Evolutionary conservation across 2,113 vertebrate genomes (phyloP).

Genomic region (Crotophaga sulcirostris): DNA sequence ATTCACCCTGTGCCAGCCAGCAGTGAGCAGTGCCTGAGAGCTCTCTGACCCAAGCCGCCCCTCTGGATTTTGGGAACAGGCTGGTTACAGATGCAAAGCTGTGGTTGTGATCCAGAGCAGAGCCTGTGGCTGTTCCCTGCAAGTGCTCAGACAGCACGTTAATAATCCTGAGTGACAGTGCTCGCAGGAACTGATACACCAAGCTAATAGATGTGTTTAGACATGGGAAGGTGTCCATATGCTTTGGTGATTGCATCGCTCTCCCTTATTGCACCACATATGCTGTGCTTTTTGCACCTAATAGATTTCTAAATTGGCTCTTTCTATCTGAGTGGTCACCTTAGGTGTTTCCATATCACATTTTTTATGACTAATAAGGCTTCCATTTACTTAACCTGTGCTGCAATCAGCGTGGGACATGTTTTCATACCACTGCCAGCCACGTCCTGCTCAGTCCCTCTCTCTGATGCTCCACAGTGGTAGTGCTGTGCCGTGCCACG

Average conservation of each 20-base stretch:
- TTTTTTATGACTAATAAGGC: slow-evolving; percentile 33
- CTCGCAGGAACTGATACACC: background rate
- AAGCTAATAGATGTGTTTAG: background rate
- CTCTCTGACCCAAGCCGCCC: background rate
- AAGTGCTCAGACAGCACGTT: background rate
- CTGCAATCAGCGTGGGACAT: background rate
- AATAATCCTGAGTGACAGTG: background rate
- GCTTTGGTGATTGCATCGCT: background rate
- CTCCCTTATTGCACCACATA: slow-evolving; percentile 7
- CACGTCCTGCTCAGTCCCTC: background rate
- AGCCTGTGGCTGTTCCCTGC: background rate
- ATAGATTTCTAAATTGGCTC: slow-evolving; percentile 24
- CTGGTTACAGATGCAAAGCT: background rate
- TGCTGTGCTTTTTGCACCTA: slow-evolving; percentile 15
- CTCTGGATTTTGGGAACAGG: background rate
- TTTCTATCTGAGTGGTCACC: slow-evolving; percentile 2
- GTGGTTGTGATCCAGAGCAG: background rate
- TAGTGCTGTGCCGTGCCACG: fast-evolving
- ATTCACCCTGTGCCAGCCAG: background rate
- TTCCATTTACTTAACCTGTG: background rate
- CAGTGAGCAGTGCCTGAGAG: fast-evolving
- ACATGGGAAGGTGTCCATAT: background rate
- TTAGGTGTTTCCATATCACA: slow-evolving; percentile 18
- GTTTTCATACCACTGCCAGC: fast-evolving
- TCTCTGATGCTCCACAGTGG: background rate